A percentile compares a stretch with the other conserved stretches of the same genome.
These are phyloP conservation scores for Stigmatopora argus DNA, from an alignment of 2,113 vertebrate genomes.

Conservation along the genomic window DNA sequence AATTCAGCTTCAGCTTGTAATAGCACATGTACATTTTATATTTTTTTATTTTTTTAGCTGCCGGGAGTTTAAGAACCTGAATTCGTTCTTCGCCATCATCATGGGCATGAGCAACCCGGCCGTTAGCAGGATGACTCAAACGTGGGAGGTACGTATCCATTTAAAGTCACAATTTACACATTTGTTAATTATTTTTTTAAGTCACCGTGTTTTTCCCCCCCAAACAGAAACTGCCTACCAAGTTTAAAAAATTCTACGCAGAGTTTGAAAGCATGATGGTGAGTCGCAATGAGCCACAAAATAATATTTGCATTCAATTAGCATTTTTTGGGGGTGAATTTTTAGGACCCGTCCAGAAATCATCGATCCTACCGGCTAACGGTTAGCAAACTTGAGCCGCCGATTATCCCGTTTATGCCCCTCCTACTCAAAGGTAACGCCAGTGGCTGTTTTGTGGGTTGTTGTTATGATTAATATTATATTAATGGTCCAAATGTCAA, in stretches of 20 bases:
- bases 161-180: neutral
- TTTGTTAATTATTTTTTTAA: neutral
- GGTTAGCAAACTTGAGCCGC: constrained; percentile 92
- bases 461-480: neutral
- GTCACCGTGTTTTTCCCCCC: neutral
- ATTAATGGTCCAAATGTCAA: neutral
- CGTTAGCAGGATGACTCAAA: constrained; percentile 87
- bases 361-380: constrained; percentile 91
- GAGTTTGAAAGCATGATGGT: constrained; percentile 99
- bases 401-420: constrained; percentile 96
- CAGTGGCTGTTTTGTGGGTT: neutral
- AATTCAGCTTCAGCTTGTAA: too few relatives aligned
- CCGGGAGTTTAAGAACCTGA: constrained; percentile 95
- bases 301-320: neutral
- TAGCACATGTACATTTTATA: neutral
- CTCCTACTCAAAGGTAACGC: constrained; percentile 92
- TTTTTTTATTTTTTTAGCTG: constrained; percentile 71
- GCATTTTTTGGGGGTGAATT: neutral
- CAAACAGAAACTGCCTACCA: constrained; percentile 94
- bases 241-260: constrained; percentile 98
- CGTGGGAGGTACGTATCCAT: constrained; percentile 87
- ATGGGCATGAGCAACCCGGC: constrained; percentile 98
- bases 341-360: constrained; percentile 93
- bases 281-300: constrained; percentile 48
- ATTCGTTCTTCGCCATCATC: constrained; percentile 95